phyloP scores from a whole-genome alignment of 2,888 invertebrate genomes.

The Heliothis peltigera region DNA sequence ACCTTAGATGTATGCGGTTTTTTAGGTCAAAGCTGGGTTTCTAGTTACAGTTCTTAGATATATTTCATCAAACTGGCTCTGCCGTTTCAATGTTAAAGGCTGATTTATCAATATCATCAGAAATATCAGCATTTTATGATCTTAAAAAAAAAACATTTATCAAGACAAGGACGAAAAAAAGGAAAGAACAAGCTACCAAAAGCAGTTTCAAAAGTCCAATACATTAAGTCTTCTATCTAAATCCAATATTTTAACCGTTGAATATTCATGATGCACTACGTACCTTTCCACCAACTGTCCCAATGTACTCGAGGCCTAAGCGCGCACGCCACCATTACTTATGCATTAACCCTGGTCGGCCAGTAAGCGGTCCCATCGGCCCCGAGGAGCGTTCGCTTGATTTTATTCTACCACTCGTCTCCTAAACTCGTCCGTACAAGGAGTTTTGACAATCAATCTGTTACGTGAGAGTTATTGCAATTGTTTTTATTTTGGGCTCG shows the following conservation, averaged over 20 bases:
- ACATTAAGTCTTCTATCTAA: slow-evolving; percentile 15
- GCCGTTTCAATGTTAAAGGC: too few relatives aligned
- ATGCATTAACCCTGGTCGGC: slow-evolving; percentile 89
- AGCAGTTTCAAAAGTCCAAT: background rate
- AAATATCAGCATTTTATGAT: too few relatives aligned
- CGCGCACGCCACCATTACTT: slow-evolving; percentile 87
- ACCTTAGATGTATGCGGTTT: too few relatives aligned
- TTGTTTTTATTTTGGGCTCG: slow-evolving; percentile 45
- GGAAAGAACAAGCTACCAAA: too few relatives aligned
- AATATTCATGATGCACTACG: slow-evolving; percentile 53
- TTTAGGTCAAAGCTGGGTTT: too few relatives aligned
- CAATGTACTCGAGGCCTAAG: slow-evolving; percentile 59
- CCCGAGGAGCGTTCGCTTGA: slow-evolving; percentile 74
- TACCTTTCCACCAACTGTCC: slow-evolving; percentile 44
- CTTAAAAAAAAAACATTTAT: too few relatives aligned
- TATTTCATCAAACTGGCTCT: too few relatives aligned
- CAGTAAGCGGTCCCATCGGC: slow-evolving; percentile 87
- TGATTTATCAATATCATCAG: too few relatives aligned
- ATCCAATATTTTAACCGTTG: slow-evolving; percentile 46
- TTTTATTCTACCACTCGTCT: slow-evolving; percentile 77
- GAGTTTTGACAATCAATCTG: slow-evolving; percentile 72
- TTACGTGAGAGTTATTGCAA: slow-evolving; percentile 64
- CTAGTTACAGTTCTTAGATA: too few relatives aligned
- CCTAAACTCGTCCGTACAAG: slow-evolving; percentile 54
- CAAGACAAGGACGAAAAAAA: too few relatives aligned